A percentile compares a stretch with the other conserved stretches of the same genome.
Conservation (phyloP, 2,797 vertebrate species). For the Champsocephalus esox region DNA sequence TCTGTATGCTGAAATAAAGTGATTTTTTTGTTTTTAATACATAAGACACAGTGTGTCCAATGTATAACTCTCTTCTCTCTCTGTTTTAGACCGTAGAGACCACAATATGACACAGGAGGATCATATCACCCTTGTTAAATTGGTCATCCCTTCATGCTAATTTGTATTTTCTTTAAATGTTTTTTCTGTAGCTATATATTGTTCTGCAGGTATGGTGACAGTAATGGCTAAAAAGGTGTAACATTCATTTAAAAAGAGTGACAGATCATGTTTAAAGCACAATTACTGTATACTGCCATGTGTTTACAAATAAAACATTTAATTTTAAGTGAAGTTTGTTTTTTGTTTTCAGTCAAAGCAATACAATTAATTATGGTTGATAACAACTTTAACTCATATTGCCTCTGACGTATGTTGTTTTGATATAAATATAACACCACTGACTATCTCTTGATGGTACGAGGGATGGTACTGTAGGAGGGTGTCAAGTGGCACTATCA, state of each 20-base stretch:
- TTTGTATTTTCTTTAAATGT: too few relatives aligned
- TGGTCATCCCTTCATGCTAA: neutral
- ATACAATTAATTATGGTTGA: neutral
- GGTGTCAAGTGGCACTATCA: conserved; percentile 67
- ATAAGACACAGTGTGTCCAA: neutral
- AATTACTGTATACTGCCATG: conserved; percentile 31
- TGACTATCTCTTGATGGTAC: neutral
- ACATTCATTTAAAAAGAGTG: neutral
- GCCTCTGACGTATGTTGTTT: neutral
- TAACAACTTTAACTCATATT: neutral
- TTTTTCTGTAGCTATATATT: conserved; percentile 9
- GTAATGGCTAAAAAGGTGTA: neutral
- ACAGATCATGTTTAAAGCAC: conserved; percentile 1
- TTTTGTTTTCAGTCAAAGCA: neutral
- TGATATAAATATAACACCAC: conserved; percentile 4
- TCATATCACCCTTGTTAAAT: neutral
- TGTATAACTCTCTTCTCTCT: conserved; percentile 9
- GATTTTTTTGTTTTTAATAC: neutral
- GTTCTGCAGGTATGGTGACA: neutral
- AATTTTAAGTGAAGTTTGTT: neutral
- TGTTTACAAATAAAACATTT: conserved; percentile 33
- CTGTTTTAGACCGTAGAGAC: conserved; percentile 57
- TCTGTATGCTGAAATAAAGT: neutral
- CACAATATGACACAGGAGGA: conserved; percentile 43
- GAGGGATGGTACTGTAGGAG: conserved; percentile 30